These are phyloP conservation scores for Pammene fasciana DNA, from an alignment of 2,888 invertebrate genomes.

Conservation along the genomic window DNA sequence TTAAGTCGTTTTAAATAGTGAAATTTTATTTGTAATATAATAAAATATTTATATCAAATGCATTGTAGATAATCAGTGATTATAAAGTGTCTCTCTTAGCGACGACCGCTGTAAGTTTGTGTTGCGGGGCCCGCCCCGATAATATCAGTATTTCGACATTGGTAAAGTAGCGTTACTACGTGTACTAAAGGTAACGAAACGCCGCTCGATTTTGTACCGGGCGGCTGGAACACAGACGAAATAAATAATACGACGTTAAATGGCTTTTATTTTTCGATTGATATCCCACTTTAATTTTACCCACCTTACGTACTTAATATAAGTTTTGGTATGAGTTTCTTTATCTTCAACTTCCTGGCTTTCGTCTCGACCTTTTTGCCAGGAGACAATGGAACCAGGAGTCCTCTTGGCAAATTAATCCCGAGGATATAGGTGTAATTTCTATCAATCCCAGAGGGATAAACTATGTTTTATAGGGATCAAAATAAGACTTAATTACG, in stretches of 20 bases:
- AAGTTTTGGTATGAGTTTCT: too few species aligned
- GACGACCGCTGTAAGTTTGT: conserved; percentile 71
- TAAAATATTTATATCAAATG: conserved; percentile 40
- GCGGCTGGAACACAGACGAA: conserved; percentile 77
- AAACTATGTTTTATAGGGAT: too few species aligned
- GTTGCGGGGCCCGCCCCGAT: conserved; percentile 74
- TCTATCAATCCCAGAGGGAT: too few species aligned
- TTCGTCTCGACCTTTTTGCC: too few species aligned
- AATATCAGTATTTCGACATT: conserved; percentile 82
- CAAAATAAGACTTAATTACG: too few species aligned
- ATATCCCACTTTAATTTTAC: too few species aligned
- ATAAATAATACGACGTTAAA: conserved; percentile 82
- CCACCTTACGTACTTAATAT: too few species aligned
- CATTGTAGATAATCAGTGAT: conserved; percentile 50
- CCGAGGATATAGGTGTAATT: too few species aligned
- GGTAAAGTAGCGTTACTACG: conserved; percentile 80
- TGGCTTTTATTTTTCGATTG: conserved; percentile 58
- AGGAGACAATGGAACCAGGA: too few species aligned
- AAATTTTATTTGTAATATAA: conserved; percentile 42
- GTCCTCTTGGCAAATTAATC: too few species aligned
- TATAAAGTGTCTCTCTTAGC: conserved; percentile 64
- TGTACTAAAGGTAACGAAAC: conserved; percentile 73
- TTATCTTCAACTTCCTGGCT: too few species aligned
- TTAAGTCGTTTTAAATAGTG: conserved; percentile 41
- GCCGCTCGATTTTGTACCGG: conserved; percentile 73